A percentile compares a stretch with the other conserved stretches of the same genome.
phyloP scores from a whole-genome alignment of 2,113 vertebrate species.

The Toxotes chatareus region DNA sequence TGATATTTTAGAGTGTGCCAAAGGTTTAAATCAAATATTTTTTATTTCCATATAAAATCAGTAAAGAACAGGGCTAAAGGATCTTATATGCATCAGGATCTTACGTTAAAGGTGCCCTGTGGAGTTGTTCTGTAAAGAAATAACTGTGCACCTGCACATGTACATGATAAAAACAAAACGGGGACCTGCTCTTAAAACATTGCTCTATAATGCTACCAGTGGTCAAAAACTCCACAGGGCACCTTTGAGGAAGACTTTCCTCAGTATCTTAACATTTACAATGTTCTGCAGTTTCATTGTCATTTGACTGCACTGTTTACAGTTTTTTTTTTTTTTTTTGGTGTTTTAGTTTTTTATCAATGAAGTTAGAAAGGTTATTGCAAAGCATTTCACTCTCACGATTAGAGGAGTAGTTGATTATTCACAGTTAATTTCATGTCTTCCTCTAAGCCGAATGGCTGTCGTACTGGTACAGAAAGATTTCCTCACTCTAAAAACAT shows the following conservation, averaged over 20 bases:
- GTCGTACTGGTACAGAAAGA: conserved; percentile 83
- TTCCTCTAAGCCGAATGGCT: conserved; percentile 48
- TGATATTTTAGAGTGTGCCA: conserved; percentile 89
- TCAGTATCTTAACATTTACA: conserved; percentile 3
- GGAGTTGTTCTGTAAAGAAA: conserved; percentile 3
- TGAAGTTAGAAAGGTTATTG: neutral
- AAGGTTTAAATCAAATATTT: conserved; percentile 77
- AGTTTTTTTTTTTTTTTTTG: neutral
- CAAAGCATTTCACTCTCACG: neutral
- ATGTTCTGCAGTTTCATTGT: neutral
- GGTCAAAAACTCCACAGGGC: conserved; percentile 1
- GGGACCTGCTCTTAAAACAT: neutral
- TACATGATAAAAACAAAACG: neutral
- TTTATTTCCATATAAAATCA: conserved; percentile 25
- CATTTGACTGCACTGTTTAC: conserved; percentile 11
- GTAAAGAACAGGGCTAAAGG: neutral
- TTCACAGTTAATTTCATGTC: neutral
- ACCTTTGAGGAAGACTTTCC: conserved; percentile 2
- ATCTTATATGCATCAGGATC: conserved; percentile 1
- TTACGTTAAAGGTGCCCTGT: neutral
- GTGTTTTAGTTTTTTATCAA: neutral
- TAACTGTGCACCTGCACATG: neutral
- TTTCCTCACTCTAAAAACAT: conserved; percentile 80
- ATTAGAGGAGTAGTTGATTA: neutral
- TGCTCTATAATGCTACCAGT: neutral